Evolutionary conservation across 2,888 invertebrate species (phyloP), one percentile per base, ranked within the genome.

Genomic region (Laothoe populi): DNA sequence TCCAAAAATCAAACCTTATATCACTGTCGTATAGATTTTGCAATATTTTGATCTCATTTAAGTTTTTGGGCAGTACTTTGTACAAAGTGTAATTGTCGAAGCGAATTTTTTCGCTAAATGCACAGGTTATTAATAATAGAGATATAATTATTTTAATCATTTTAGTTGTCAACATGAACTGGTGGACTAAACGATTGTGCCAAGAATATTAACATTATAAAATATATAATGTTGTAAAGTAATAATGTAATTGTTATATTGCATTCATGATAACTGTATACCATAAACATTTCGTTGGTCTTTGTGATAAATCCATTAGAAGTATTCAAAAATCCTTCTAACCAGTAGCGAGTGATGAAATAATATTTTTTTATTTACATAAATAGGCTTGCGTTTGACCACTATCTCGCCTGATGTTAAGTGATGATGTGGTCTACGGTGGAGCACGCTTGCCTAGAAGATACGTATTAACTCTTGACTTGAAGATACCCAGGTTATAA

Each of bases 31-130:
- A 88, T 44, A 95, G 73, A 7, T 88, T 72, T 73, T 87, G 87
- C 10, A 95, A 84, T 19, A 90, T 66, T 45, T 82, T 78, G 26
- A 94, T 76, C 44, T 95, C 93, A 0, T 87, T 78, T 0, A 75
- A 69, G 68, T 83, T 93, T 64, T 84, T 79, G 0, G 95, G 94
- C 0, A 83, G 76, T 4, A 95, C 81, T 75, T 94, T 92, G 70
- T 94, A 95, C 7, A 96, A 87, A 21, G 84, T 78, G 67, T 88
- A 86, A 64, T 90, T 89, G 58, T 90, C 88, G 60, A 81, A 90
- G 23, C 85, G 71, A 63, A 85, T 76, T 40, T 82, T 82, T 66
- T 82, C 85, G 69, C 77, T 62, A 1, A 66, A 60, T 5, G 64
- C 74, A 63, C 31, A 19, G 42, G 64, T 64, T 48, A 69, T 21